These are phyloP conservation scores for Poeciliopsis prolifica DNA, from an alignment of 2,113 vertebrate species.

Conservation along the genomic window DNA sequence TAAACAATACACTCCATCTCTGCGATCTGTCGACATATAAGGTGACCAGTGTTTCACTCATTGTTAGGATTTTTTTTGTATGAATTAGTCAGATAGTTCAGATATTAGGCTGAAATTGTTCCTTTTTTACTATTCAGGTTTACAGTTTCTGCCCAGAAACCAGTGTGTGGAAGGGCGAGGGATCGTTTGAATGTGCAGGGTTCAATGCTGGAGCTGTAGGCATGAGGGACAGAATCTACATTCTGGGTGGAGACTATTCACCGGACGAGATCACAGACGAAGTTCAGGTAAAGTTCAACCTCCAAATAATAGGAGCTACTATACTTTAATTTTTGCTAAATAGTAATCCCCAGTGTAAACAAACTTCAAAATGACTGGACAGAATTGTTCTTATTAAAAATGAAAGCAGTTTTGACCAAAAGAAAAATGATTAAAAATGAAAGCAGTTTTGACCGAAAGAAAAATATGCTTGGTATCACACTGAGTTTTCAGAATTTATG, in stretches of 20 bases:
- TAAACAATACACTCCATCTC: slow-evolving; percentile 89
- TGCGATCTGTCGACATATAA: slow-evolving; percentile 98
- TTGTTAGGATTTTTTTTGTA: neutral
- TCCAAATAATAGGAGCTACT: neutral
- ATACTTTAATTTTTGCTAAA: neutral
- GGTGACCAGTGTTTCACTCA: slow-evolving; percentile 49
- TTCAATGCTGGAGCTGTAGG: slow-evolving; percentile 96
- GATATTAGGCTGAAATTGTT: neutral
- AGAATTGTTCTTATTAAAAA: no score
- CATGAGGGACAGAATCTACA: slow-evolving; percentile 92
- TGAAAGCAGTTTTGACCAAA: no score
- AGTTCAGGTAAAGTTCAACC: slow-evolving; percentile 72
- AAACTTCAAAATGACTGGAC: no score
- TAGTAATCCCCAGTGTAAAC: no score
- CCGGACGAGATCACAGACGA: slow-evolving; percentile 98
- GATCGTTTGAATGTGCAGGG: slow-evolving; percentile 96
- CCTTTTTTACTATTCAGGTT: slow-evolving; percentile 64
- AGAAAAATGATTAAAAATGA: no score
- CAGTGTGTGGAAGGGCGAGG: slow-evolving; percentile 93
- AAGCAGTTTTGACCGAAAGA: no score
- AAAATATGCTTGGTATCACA: no score
- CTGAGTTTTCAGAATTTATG: no score
- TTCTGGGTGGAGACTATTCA: slow-evolving; percentile 96
- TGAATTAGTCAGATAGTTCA: neutral
- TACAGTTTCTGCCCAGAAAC: slow-evolving; percentile 97